Evolutionary conservation across 30 jellyfish, hydroid and myxozoan genomes (phyloP).

Genomic region (Aurelia sp.): DNA sequence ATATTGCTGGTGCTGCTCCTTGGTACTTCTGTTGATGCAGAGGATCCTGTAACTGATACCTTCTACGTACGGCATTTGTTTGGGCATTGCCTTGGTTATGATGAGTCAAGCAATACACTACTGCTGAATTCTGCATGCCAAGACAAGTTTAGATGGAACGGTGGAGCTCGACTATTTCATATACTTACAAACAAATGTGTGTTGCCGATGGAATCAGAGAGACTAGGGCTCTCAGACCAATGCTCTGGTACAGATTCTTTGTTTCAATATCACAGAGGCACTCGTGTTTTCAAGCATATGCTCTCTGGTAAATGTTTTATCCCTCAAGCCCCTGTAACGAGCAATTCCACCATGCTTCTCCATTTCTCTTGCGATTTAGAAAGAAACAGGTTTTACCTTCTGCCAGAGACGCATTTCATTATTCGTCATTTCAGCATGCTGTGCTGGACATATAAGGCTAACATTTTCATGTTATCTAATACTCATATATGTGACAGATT

Average conservation of each 20-base stretch:
- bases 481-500: conserved; percentile 46
- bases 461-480: conserved; percentile 1
- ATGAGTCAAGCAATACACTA: conserved; percentile 8
- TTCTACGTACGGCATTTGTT: conserved; percentile 36
- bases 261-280: conserved; percentile 37
- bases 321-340: background rate
- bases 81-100: conserved; percentile 52
- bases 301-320: conserved; percentile 21
- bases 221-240: conserved; percentile 1
- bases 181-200: conserved; percentile 34
- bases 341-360: background rate
- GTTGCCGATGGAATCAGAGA: conserved; percentile 9
- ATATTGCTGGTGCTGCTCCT: background rate
- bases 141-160: conserved; percentile 47
- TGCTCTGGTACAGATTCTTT: conserved; percentile 44
- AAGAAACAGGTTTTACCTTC: conserved; percentile 20
- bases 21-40: background rate
- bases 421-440: conserved; percentile 37
- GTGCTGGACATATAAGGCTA: conserved; percentile 23
- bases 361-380: background rate
- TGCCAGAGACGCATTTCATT: conserved; percentile 14
- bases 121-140: conserved; percentile 22
- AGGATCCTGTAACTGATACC: conserved; percentile 5
- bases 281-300: conserved; percentile 10
- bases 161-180: conserved; percentile 42